These are phyloP conservation scores for Bergia sp. DNA, from an alignment of 92 coral and sea anemone species.

Conservation along the genomic window DNA sequence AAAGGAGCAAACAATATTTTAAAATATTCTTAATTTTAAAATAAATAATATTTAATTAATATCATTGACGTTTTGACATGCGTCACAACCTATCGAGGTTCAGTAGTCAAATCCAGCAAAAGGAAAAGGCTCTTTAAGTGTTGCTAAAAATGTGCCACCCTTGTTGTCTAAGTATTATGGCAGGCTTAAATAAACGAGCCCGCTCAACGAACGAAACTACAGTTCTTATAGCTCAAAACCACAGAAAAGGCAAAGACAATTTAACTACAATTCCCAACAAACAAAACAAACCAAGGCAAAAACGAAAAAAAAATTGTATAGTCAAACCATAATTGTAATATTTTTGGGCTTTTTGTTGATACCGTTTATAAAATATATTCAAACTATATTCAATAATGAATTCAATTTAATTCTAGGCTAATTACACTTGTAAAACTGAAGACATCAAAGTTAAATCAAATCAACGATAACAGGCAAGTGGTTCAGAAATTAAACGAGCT, in stretches of 20 bases:
- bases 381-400: no score
- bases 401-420: no score
- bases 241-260: background rate
- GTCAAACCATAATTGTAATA: no score
- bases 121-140: slow-evolving; percentile 3
- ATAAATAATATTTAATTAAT: background rate
- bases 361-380: background rate
- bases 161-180: background rate
- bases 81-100: background rate
- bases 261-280: background rate
- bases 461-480: no score
- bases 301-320: no score
- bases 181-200: background rate
- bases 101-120: slow-evolving; percentile 4
- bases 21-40: background rate
- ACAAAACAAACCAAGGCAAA: background rate
- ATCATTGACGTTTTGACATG: slow-evolving; percentile 1
- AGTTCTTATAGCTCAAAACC: background rate
- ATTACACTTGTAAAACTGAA: no score
- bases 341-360: background rate
- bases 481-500: no score
- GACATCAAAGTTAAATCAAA: no score
- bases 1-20: slow-evolving; percentile 14
- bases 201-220: background rate
- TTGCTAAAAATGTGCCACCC: slow-evolving; percentile 10